These are phyloP conservation scores for Spicauda simplicius DNA, from an alignment of 2,888 invertebrate genomes.

Conservation along the genomic window DNA sequence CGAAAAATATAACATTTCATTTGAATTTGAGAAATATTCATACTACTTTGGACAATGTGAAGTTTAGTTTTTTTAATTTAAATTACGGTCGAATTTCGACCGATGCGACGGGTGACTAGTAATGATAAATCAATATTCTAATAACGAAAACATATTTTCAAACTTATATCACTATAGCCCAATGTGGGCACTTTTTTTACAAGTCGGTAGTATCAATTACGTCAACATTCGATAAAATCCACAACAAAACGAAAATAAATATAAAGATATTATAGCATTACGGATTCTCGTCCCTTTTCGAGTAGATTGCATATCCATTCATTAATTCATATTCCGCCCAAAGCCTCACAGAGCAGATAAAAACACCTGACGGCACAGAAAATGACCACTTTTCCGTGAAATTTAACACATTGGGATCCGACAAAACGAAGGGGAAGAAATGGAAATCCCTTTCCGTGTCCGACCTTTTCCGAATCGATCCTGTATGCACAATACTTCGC, in stretches of 20 bases:
- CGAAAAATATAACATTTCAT: no score
- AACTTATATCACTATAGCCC: no score
- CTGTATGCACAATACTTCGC: constrained; percentile 58
- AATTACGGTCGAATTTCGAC: no score
- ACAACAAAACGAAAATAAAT: neutral
- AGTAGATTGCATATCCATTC: constrained; percentile 20
- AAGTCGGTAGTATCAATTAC: no score
- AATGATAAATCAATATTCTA: no score
- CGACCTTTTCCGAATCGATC: constrained; percentile 64
- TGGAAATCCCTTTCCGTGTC: constrained; percentile 70
- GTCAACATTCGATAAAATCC: neutral
- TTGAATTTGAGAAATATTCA: no score
- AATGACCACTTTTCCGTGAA: constrained; percentile 75
- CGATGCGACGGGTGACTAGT: no score
- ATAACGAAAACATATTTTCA: no score
- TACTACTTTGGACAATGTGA: no score
- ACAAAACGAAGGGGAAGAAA: constrained; percentile 59
- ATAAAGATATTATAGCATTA: constrained; percentile 3
- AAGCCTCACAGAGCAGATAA: constrained; percentile 43
- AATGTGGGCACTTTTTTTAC: no score
- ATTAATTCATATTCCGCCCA: constrained; percentile 38
- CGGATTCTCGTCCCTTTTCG: neutral
- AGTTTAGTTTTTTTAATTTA: no score
- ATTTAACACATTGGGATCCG: constrained; percentile 72
- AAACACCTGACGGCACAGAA: constrained; percentile 61